These are phyloP conservation scores for Muschampia plurimacula DNA, from an alignment of 2,888 invertebrate genomes.

Conservation along the genomic window DNA sequence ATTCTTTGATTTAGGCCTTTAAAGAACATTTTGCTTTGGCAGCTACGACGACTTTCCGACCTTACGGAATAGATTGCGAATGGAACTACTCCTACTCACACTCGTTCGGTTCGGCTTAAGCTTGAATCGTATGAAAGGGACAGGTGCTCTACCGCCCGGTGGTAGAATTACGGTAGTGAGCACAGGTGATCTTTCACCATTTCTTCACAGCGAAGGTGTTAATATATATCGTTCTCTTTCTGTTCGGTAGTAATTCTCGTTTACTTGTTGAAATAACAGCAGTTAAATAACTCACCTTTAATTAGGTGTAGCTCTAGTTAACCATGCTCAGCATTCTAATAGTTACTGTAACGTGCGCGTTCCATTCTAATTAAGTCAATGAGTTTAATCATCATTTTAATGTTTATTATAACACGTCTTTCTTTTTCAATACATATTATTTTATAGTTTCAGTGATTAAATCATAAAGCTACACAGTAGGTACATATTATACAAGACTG, in stretches of 20 bases:
- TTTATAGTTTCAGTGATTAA: not conserved
- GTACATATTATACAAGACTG: no score
- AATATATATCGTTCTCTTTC: constrained; percentile 75
- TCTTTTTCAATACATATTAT: constrained; percentile 43
- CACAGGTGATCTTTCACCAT: constrained; percentile 85
- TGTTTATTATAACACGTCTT: constrained; percentile 54
- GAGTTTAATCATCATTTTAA: constrained; percentile 61
- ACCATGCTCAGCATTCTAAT: constrained; percentile 77
- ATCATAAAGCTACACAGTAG: not conserved
- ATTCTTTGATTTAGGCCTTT: constrained; percentile 34
- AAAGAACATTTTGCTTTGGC: constrained; percentile 51
- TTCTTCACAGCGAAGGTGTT: constrained; percentile 72
- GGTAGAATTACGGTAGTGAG: constrained; percentile 85
- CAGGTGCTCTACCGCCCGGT: constrained; percentile 82
- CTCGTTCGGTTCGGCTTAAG: constrained; percentile 82
- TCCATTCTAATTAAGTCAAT: constrained; percentile 69
- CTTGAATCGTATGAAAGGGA: constrained; percentile 84
- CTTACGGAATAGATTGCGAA: constrained; percentile 53
- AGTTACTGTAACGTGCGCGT: constrained; percentile 61
- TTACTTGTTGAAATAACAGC: constrained; percentile 59
- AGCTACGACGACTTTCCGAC: constrained; percentile 48
- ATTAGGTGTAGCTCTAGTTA: constrained; percentile 73
- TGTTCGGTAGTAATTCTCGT: constrained; percentile 48
- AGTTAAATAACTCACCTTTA: constrained; percentile 61
- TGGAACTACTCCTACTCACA: constrained; percentile 84